Evolutionary conservation across 1,140 invertebrate genomes (phyloP).

Genomic region (Aplysia californica): DNA sequence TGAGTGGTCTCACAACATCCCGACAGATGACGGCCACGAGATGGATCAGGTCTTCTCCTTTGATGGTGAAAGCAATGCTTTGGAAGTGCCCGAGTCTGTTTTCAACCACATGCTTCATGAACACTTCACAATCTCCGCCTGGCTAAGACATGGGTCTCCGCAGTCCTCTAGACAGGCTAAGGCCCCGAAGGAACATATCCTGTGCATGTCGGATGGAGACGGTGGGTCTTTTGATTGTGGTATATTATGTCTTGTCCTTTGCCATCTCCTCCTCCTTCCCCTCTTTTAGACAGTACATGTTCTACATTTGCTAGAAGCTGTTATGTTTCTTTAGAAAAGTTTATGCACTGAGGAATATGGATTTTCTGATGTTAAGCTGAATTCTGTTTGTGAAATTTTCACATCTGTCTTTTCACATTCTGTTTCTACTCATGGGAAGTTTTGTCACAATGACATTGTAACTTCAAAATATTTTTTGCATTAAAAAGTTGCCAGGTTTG

Average conservation of each 20-base stretch:
- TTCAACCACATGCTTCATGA: conserved; percentile 76
- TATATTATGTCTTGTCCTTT: not conserved
- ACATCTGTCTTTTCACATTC: no score
- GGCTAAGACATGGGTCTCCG: conserved; percentile 87
- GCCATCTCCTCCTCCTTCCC: no score
- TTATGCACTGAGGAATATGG: no score
- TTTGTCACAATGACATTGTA: no score
- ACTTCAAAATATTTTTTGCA: no score
- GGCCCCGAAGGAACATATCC: conserved; percentile 92
- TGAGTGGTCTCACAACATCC: conserved; percentile 85
- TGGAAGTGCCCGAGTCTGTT: conserved; percentile 71
- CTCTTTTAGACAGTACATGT: no score
- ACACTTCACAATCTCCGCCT: conserved; percentile 90
- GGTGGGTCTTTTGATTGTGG: conserved; percentile 73
- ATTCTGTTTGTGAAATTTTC: no score
- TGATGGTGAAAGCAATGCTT: conserved; percentile 87
- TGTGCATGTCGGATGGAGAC: conserved; percentile 96
- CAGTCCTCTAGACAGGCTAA: conserved; percentile 73
- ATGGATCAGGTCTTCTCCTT: conserved; percentile 95
- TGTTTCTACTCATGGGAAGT: no score
- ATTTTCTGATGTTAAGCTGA: no score
- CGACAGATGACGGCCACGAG: conserved; percentile 89
- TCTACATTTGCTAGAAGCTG: no score
- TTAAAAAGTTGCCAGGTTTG: no score
- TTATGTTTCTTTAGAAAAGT: no score